Percentiles rank a stretch among this genome's conserved stretches.
Conservation (phyloP, 2,888 invertebrate species). For the Epistrophe eligans region DNA sequence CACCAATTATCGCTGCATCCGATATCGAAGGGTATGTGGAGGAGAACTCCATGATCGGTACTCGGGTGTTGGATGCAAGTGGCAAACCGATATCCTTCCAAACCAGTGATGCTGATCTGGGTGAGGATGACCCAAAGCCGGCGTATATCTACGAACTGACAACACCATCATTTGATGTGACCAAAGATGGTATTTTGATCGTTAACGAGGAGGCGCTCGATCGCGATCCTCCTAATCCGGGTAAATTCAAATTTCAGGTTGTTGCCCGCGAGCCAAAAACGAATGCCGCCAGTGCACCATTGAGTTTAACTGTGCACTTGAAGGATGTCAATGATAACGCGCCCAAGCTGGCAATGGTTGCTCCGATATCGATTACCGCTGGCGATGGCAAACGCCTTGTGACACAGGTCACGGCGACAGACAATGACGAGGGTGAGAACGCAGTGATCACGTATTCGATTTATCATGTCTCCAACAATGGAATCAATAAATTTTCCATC, state of each 20-base stretch:
- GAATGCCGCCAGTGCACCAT: slow-evolving; percentile 92
- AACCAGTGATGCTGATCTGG: slow-evolving; percentile 94
- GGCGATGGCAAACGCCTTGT: slow-evolving; percentile 89
- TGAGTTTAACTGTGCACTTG: slow-evolving; percentile 90
- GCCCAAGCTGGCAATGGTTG: slow-evolving; percentile 91
- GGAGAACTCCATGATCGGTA: slow-evolving; percentile 94
- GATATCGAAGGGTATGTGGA: slow-evolving; percentile 91
- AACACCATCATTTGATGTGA: slow-evolving; percentile 92
- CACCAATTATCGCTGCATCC: slow-evolving; percentile 90
- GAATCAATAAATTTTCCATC: slow-evolving; percentile 93
- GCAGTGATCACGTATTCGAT: slow-evolving; percentile 93
- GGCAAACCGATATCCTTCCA: slow-evolving; percentile 89
- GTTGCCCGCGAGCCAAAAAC: slow-evolving; percentile 93
- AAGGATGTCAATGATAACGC: slow-evolving; percentile 95
- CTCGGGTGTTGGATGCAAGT: slow-evolving; percentile 88
- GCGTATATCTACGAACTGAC: slow-evolving; percentile 93
- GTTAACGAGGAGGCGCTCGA: slow-evolving; percentile 94
- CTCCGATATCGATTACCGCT: slow-evolving; percentile 92
- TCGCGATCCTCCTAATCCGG: slow-evolving; percentile 93
- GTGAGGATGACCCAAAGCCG: slow-evolving; percentile 91
- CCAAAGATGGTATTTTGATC: slow-evolving; percentile 88
- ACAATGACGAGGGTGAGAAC: slow-evolving; percentile 94
- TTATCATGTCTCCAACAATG: slow-evolving; percentile 96
- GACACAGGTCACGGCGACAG: slow-evolving; percentile 90
- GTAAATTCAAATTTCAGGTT: slow-evolving; percentile 93